Evolutionary conservation across 2,113 vertebrate genomes (phyloP), one percentile per base, ranked within the genome.

Genomic region (Aptenodytes forsteri): DNA sequence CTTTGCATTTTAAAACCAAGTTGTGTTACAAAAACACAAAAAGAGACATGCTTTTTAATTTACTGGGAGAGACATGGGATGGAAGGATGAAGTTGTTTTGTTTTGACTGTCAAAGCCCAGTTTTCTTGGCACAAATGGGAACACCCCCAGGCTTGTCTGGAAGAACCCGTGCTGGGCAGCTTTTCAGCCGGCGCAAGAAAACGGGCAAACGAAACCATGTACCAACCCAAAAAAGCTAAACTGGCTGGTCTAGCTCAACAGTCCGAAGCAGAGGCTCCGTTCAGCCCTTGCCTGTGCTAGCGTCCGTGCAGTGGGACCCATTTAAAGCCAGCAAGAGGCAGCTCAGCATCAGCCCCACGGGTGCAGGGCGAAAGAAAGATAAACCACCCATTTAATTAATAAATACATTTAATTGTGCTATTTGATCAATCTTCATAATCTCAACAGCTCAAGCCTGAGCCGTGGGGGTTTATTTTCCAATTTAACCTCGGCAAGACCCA

Each of bases 281-380:
- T 29, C 71, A 72, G 71, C n/a, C 61, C 52, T 64, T 14, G 70
- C 13, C 73, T 46, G 32, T 2, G 40, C 20, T 29, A 8, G 42
- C 2, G 1, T 15, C 38, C 3, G 2, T 1, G 6, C 54, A 38
- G 70, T 16, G 26, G 65, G 42, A 85, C 54, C 22, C 25, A 3
- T 29, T 38, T 47, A 49, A 62, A 55, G 34, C 25, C 71, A 61
- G 30, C 34, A 36, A 64, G 30, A 65, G 17, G 40, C 89, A 76
- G 38, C 67, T 65, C 78, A 87, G 73, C 50, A 46, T 32, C 61
- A 52, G 10, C 42, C 69, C 55, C 0, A 0, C 0, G 42, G 42
- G 49, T 16, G 16, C 36, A n/a, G 64, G 16, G 66, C 18, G 3
- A 38, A 47, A 71, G 32, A 26, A 36, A 23, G 29, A 61, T 29